phyloP scores from a whole-genome alignment of 2,113 vertebrate genomes.

The Diadophis punctatus region DNA sequence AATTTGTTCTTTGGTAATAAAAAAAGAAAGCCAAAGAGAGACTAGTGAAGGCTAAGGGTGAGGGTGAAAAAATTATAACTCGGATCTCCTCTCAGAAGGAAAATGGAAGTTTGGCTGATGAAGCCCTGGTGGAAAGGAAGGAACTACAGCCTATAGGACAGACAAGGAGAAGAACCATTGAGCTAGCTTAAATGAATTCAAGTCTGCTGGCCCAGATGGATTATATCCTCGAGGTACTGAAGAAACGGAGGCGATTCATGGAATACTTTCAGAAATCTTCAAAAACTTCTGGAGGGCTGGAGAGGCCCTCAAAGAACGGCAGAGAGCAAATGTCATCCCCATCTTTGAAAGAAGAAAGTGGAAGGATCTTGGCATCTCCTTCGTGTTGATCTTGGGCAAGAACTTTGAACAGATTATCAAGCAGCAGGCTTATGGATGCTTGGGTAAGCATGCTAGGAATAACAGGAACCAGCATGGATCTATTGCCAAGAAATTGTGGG shows the following conservation, averaged over 20 bases:
- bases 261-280: not conserved
- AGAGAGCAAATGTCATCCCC: not conserved
- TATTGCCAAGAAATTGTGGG: not conserved
- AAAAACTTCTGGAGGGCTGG: not conserved
- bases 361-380: not conserved
- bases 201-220: not conserved
- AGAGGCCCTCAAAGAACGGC: not conserved
- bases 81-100: not conserved
- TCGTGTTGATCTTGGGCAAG: not conserved
- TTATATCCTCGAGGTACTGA: not conserved
- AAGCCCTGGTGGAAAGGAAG: not conserved
- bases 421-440: not conserved
- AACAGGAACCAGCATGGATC: not conserved
- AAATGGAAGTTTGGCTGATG: not conserved
- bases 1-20: not conserved
- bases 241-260: not conserved
- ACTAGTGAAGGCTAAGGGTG: not conserved
- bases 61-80: not conserved
- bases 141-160: not conserved
- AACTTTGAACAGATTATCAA: not conserved
- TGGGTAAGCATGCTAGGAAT: not conserved
- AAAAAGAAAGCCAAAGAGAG: not conserved
- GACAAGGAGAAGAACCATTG: not conserved
- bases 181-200: not conserved
- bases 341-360: not conserved